Conservation (phyloP, 2,113 vertebrate genomes). For the Diphyllodes magnificus region DNA sequence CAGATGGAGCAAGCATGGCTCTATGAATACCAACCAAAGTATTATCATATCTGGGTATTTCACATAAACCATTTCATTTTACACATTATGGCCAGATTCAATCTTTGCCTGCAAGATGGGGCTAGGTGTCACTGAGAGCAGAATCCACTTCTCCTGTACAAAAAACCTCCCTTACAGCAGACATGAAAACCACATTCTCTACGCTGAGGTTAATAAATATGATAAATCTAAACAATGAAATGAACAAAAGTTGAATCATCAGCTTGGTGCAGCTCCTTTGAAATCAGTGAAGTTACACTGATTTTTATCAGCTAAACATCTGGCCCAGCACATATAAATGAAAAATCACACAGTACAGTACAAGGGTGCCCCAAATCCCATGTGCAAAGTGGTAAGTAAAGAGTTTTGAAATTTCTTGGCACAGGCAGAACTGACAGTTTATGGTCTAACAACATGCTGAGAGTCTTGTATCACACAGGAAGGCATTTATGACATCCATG, state of each 20-base stretch:
- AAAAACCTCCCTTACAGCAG: not conserved
- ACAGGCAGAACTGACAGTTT: not conserved
- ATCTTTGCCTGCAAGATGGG: not conserved
- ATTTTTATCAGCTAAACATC: not conserved
- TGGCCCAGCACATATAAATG: not conserved
- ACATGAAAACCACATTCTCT: not conserved
- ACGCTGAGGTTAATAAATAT: not conserved
- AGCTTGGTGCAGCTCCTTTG: not conserved
- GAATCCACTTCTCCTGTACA: not conserved
- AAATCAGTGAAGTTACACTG: not conserved
- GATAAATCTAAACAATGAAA: not conserved
- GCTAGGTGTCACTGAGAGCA: not conserved
- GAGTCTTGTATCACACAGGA: not conserved
- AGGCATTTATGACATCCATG: not conserved
- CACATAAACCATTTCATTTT: not conserved
- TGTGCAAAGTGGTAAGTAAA: not conserved
- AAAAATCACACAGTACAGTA: not conserved
- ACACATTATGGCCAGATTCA: not conserved
- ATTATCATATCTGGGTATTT: not conserved
- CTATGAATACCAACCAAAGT: conserved; percentile 1
- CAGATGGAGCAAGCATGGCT: not conserved
- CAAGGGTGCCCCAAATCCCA: not conserved
- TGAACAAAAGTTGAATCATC: not conserved
- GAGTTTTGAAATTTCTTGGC: not conserved
- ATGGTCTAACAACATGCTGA: not conserved